These are phyloP conservation scores for Andrena bucephala DNA, from an alignment of 2,888 invertebrate species.

Conservation along the genomic window DNA sequence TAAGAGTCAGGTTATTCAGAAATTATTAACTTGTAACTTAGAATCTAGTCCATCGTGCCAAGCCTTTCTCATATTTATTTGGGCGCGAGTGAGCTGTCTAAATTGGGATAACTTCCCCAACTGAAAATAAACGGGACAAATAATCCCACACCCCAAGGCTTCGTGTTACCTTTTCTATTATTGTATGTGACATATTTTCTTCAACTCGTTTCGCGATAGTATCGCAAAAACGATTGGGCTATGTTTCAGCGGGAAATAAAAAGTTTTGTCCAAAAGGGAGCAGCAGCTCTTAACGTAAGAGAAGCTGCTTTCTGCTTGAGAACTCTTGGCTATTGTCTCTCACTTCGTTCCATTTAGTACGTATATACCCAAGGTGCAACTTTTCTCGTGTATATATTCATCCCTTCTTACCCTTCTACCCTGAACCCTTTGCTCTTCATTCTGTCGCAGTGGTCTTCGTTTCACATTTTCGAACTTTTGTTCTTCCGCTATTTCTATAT, in stretches of 20 bases:
- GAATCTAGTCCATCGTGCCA: no score
- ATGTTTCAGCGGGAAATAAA: not conserved
- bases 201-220: no score
- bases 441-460: not conserved
- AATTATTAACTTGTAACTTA: no score
- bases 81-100: no score
- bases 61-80: no score
- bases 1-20: no score
- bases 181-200: no score
- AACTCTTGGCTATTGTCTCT: conserved; percentile 27
- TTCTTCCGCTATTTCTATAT: not conserved
- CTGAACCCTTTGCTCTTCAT: conserved; percentile 7
- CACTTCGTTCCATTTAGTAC: conserved; percentile 1
- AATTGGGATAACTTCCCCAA: no score
- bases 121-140: no score
- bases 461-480: conserved; percentile 6
- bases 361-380: conserved; percentile 2
- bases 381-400: conserved; percentile 8
- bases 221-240: not conserved
- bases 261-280: not conserved
- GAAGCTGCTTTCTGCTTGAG: conserved; percentile 2
- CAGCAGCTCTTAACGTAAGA: not conserved
- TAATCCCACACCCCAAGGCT: no score
- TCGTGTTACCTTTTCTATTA: no score
- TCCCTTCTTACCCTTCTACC: conserved; percentile 6